These are phyloP conservation scores for Homarus gammarus DNA, from an alignment of 2,888 invertebrate genomes.

Conservation along the genomic window DNA sequence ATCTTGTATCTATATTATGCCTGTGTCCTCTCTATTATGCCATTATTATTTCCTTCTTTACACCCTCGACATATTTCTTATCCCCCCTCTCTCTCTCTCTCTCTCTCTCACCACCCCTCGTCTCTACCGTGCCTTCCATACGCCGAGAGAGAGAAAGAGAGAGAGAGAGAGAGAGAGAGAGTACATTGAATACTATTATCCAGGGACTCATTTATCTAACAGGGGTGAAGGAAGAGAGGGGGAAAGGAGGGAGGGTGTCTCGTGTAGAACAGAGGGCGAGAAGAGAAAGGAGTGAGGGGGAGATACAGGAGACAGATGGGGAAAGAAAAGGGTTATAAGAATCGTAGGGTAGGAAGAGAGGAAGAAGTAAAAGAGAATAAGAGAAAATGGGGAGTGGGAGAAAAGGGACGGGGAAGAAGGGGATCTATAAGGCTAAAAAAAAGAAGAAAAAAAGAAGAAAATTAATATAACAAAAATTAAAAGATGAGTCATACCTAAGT, in stretches of 20 bases:
- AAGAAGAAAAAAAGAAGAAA: too few species aligned
- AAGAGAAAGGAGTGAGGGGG: too few species aligned
- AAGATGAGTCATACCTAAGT: too few species aligned
- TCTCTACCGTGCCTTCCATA: not conserved
- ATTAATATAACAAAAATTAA: too few species aligned
- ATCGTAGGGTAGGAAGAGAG: too few species aligned
- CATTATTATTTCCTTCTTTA: not conserved
- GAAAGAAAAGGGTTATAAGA: not conserved
- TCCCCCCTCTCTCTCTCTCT: not conserved
- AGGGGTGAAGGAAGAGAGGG: not conserved
- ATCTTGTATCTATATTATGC: too few species aligned
- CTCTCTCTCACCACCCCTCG: not conserved
- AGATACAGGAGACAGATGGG: not conserved
- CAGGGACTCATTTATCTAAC: not conserved
- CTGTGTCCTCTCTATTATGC: too few species aligned
- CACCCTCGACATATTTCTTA: not conserved
- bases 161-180: not conserved
- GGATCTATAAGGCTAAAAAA: too few species aligned
- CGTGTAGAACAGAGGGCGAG: too few species aligned
- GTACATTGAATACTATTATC: not conserved
- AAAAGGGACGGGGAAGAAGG: too few species aligned
- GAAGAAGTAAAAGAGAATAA: too few species aligned
- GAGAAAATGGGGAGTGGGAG: too few species aligned
- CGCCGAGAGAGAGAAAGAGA: not conserved
- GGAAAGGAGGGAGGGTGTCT: not conserved